Evolutionary conservation across 1,140 invertebrate genomes (phyloP).

Genomic region (Maniola jurtina): DNA sequence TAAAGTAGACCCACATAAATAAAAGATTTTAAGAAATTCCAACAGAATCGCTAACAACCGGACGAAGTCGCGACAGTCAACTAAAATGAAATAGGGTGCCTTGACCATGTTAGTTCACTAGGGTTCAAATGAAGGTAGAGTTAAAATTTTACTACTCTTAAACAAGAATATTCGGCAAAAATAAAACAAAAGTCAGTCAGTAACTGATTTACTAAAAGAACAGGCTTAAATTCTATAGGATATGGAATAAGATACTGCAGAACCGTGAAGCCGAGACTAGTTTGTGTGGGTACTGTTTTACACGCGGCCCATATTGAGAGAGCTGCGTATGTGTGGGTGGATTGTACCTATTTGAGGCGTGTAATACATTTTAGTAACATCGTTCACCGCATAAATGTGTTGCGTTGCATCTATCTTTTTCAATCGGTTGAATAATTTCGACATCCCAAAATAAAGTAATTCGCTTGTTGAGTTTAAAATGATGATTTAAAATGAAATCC

Average conservation of each 20-base stretch:
- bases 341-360: conserved; percentile 2
- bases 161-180: background rate
- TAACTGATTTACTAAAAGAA: background rate
- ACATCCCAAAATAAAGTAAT: background rate
- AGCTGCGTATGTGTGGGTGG: background rate
- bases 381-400: conserved; percentile 1
- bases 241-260: background rate
- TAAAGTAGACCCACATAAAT: too few relatives aligned
- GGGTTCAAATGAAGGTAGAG: too few relatives aligned
- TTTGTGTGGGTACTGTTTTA: background rate
- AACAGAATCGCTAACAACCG: too few relatives aligned
- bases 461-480: background rate
- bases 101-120: too few relatives aligned
- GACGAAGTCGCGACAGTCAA: too few relatives aligned
- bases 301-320: background rate
- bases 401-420: conserved; percentile 8
- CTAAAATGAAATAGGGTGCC: too few relatives aligned
- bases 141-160: too few relatives aligned
- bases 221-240: background rate
- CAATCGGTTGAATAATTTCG: background rate
- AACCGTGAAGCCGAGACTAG: background rate
- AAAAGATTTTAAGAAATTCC: too few relatives aligned
- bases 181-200: background rate
- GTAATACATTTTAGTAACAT: conserved; percentile 5
- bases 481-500: background rate